Evolutionary conservation across 2,113 vertebrate genomes (phyloP).

Genomic region (Girardinichthys multiradiatus): DNA sequence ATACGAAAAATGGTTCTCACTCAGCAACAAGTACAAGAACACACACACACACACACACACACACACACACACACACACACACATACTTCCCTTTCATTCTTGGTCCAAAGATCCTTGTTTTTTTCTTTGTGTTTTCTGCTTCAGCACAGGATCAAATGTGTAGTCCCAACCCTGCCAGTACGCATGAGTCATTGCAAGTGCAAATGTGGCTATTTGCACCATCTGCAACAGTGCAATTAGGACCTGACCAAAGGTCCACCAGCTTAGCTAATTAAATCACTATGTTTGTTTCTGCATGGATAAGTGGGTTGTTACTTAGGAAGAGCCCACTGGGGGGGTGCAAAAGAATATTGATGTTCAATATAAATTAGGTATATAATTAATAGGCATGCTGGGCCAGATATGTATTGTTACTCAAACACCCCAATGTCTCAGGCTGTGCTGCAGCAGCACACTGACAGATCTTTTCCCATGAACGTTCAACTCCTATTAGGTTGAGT

Average conservation of each 20-base stretch:
- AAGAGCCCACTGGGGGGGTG: slow-evolving; percentile 3
- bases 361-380: slow-evolving; percentile 48
- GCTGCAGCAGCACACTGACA: slow-evolving; percentile 25
- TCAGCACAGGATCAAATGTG: background rate
- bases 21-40: too few relatives aligned
- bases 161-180: slow-evolving; percentile 7
- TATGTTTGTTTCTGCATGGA: slow-evolving; percentile 33
- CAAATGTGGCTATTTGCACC: slow-evolving; percentile 20
- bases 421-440: slow-evolving; percentile 21
- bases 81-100: slow-evolving; percentile 1
- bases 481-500: slow-evolving; percentile 62
- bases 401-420: slow-evolving; percentile 5
- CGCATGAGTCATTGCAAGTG: background rate
- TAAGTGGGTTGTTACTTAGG: slow-evolving; percentile 37
- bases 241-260: slow-evolving; percentile 39
- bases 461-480: slow-evolving; percentile 38
- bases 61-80: slow-evolving; percentile 2
- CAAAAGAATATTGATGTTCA: slow-evolving; percentile 25
- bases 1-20: too few relatives aligned
- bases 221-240: slow-evolving; percentile 38
- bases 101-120: slow-evolving; percentile 7
- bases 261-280: slow-evolving; percentile 69
- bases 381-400: slow-evolving; percentile 18
- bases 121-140: slow-evolving; percentile 16
- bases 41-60: background rate